Evolutionary conservation across 2,113 vertebrate species (phyloP), one percentile per base, ranked within the genome.

Genomic region (Orthonyx spaldingii): DNA sequence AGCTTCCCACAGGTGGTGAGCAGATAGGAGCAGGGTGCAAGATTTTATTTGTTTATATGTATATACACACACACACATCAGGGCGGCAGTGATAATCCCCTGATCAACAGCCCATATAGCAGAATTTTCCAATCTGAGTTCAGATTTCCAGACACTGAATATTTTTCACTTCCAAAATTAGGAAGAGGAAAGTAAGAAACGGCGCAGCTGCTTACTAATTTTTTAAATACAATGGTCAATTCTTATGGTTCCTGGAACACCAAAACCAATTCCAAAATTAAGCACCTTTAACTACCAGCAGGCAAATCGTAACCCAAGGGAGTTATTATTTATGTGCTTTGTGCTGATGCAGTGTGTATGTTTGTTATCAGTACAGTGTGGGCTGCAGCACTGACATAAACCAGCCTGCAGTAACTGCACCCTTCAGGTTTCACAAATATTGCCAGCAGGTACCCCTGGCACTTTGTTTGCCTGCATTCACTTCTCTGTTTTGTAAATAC

Each of bases 401-500:
- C 37, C 68, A 55, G 50, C 30, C 71, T 81, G n/a, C 39, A 77
- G 55, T 32, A 78, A 90, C 6, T 33, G 30, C 4, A 77, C 16
- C 8, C 59, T 64, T 84, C 24, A 74, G 55, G 53, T 47, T 88
- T 84, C 76, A 74, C 35, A 90, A 68, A 92, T 68, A 88, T 23
- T 77, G 60, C 79, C 90, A 46, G 78, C 37, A 75, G 64, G 47
- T 60, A 44, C 15, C 76, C 76, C 79, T 3, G 37, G 57, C 46
- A 46, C 37, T 63, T 76, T 77, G 70, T 77, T 80, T 86, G 75
- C 64, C 46, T 64, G 35, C 35, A 16, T 75, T 81, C 47, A 75
- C 76, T 55, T 59, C 68, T 88, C 47, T 61, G 68, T 81, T 94
- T 88, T 78, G 72, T 93, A 92, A 93, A 93, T 26, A 93, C 7